Conservation (phyloP, 2,888 invertebrate genomes). For the Drosophila nigritarsus region DNA sequence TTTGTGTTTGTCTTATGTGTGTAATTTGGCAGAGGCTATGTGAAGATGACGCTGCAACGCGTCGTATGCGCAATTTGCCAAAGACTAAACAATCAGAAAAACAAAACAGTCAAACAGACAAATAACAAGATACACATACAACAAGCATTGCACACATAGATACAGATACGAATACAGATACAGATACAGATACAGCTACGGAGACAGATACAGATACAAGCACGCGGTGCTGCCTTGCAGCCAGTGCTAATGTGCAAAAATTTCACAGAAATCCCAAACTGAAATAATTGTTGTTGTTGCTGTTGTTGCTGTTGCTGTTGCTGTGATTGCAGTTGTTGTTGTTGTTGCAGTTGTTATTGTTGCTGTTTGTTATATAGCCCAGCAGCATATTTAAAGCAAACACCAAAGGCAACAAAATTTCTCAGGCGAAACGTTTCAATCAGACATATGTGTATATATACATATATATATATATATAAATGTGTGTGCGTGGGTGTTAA, state of each 20-base stretch:
- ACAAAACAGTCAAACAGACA: slow-evolving; percentile 20
- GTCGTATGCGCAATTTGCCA: slow-evolving; percentile 48
- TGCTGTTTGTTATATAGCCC: slow-evolving; percentile 26
- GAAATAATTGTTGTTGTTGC: slow-evolving; percentile 21
- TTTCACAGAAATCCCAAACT: slow-evolving; percentile 44
- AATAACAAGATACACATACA: slow-evolving; percentile 5
- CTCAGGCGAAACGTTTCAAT: slow-evolving; percentile 33
- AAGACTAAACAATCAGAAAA: slow-evolving; percentile 42
- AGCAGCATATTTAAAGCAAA: slow-evolving; percentile 28
- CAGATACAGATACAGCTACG: slow-evolving; percentile 14
- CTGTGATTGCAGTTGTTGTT: slow-evolving; percentile 1
- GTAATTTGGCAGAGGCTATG: slow-evolving; percentile 34
- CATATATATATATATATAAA: not conserved
- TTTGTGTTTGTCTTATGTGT: not conserved
- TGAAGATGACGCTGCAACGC: slow-evolving; percentile 57
- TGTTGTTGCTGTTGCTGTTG: slow-evolving; percentile 1
- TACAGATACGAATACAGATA: slow-evolving; percentile 3
- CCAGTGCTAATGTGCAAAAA: slow-evolving; percentile 55
- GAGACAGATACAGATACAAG: slow-evolving; percentile 15
- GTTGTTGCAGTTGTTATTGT: slow-evolving; percentile 5
- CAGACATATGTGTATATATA: slow-evolving; percentile 6
- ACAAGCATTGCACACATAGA: slow-evolving; percentile 1
- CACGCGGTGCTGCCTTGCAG: slow-evolving; percentile 39
- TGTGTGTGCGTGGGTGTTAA: slow-evolving; percentile 15
- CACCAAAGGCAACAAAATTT: slow-evolving; percentile 36